Percentiles rank a stretch among this genome's conserved stretches.
phyloP scores from a whole-genome alignment of 2,797 vertebrate species.

The Salmo trutta region DNA sequence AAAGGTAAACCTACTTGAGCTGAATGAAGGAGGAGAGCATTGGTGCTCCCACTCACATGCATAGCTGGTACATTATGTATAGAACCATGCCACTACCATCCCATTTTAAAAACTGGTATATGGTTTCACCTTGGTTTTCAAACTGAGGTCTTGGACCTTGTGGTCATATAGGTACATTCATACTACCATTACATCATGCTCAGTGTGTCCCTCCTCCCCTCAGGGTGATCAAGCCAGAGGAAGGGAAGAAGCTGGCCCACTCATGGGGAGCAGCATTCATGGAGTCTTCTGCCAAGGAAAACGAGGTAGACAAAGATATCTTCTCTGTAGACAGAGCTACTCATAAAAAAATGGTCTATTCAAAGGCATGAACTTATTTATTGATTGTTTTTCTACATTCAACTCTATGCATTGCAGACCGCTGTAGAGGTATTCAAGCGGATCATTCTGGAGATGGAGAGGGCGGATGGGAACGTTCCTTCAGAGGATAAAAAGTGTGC shows the following conservation, averaged over 20 bases:
- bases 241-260: conserved; percentile 86
- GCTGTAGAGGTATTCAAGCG: conserved; percentile 84
- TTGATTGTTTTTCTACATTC: neutral
- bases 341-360: neutral
- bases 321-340: neutral
- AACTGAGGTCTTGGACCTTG: no score
- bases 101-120: neutral
- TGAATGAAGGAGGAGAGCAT: neutral
- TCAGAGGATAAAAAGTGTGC: conserved; percentile 77
- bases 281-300: conserved; percentile 88
- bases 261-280: conserved; percentile 86
- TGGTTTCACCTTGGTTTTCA: neutral
- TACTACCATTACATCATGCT: conserved; percentile 3
- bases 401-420: conserved; percentile 62
- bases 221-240: conserved; percentile 83
- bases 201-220: neutral
- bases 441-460: conserved; percentile 86
- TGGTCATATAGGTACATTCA: neutral
- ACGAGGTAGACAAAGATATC: conserved; percentile 72
- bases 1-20: conserved; percentile 71
- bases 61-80: neutral
- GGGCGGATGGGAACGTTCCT: conserved; percentile 78
- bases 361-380: neutral
- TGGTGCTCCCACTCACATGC: neutral
- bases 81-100: neutral